A percentile compares a stretch with the other conserved stretches of the same genome.
Evolutionary conservation across 1,140 invertebrate genomes (phyloP).

Genomic region (Drosophila kurseongensis): DNA sequence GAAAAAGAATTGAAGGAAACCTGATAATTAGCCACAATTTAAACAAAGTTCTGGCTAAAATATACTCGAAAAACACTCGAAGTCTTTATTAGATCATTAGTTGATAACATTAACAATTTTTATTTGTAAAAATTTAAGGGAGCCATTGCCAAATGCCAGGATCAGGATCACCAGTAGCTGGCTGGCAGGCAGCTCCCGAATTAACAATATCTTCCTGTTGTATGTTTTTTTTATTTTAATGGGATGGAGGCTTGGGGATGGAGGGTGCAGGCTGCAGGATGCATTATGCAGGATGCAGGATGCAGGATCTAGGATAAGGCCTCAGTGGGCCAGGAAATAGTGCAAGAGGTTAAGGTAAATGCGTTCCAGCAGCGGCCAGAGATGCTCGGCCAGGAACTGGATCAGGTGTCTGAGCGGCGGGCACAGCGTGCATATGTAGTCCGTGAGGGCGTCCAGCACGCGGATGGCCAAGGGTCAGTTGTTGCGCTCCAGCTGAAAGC

Average conservation of each 20-base stretch:
- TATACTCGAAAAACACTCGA: conserved; percentile 26
- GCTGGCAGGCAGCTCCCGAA: conserved; percentile 16
- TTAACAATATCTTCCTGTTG: conserved; percentile 54
- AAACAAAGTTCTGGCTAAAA: conserved; percentile 4
- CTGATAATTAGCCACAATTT: not conserved
- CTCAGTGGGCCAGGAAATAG: conserved; percentile 74
- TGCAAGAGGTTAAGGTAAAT: conserved; percentile 74
- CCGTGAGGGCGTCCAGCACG: conserved; percentile 69
- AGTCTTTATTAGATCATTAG: conserved; percentile 47
- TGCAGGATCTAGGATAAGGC: not conserved
- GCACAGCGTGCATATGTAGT: conserved; percentile 73
- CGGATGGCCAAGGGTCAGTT: conserved; percentile 76
- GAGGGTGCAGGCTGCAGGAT: too few species aligned
- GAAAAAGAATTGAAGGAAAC: not conserved
- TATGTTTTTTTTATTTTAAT: conserved; percentile 1
- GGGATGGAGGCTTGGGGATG: not conserved
- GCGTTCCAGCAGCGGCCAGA: conserved; percentile 76
- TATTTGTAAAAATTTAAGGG: conserved; percentile 52
- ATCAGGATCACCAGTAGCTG: not conserved
- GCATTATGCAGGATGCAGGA: not conserved
- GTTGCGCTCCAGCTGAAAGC: conserved; percentile 52
- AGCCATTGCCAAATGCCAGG: not conserved
- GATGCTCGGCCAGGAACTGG: conserved; percentile 66
- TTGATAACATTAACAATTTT: conserved; percentile 58
- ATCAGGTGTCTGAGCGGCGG: conserved; percentile 69